These are phyloP conservation scores for Xenus cinereus DNA, from an alignment of 2,113 vertebrate species.

Conservation along the genomic window DNA sequence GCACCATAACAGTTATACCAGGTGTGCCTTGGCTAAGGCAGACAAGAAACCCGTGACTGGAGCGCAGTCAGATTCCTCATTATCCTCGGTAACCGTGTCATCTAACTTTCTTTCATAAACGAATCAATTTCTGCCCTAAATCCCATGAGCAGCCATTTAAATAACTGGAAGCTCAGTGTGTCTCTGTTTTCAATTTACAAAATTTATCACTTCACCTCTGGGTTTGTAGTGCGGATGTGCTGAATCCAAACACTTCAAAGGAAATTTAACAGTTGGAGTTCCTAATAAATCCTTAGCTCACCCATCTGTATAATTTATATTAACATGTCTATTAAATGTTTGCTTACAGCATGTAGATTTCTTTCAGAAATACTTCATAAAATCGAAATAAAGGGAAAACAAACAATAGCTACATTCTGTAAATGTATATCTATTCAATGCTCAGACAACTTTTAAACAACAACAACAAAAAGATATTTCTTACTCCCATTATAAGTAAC, in stretches of 20 bases:
- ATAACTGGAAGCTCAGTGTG: constrained; percentile 11
- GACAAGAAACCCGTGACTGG: background rate
- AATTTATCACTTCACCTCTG: constrained; percentile 59
- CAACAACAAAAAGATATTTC: background rate
- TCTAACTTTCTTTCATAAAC: background rate
- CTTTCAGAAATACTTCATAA: background rate
- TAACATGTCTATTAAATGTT: constrained; percentile 13
- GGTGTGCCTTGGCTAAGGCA: background rate
- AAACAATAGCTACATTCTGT: background rate
- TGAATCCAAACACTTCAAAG: constrained; percentile 26
- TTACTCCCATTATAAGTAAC: background rate
- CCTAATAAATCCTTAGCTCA: constrained; percentile 43
- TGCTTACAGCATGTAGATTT: constrained; percentile 9
- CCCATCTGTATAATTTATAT: constrained; percentile 44
- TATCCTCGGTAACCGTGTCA: background rate
- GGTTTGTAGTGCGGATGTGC: constrained; percentile 17
- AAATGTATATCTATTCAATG: background rate
- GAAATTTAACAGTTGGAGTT: constrained; percentile 50
- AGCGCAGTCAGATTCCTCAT: accelerated
- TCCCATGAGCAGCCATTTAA: constrained; percentile 27
- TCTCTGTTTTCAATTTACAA: constrained; percentile 36
- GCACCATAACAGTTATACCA: accelerated
- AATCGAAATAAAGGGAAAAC: background rate
- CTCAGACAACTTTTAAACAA: background rate
- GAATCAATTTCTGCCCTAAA: background rate